Percentiles rank a stretch among this genome's conserved stretches.
These are phyloP conservation scores for Drosophila atripex DNA, from an alignment of 2,888 invertebrate species.

Conservation along the genomic window DNA sequence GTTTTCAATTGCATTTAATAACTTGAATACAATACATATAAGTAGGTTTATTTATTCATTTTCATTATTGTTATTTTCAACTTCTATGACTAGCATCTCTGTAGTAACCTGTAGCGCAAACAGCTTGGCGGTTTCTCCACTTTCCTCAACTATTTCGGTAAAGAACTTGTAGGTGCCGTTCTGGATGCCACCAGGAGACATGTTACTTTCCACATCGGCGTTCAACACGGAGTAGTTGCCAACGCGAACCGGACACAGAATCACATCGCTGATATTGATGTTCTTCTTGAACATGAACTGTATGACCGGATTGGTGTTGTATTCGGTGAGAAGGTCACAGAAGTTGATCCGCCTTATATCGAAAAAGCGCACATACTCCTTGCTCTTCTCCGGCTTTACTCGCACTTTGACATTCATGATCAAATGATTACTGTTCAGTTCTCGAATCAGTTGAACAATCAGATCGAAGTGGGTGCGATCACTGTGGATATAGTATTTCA, in stretches of 20 bases:
- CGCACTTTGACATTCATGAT: conserved; percentile 59
- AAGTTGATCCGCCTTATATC: conserved; percentile 54
- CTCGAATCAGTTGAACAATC: conserved; percentile 37
- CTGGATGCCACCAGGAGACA: conserved; percentile 30
- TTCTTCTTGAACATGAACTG: conserved; percentile 45
- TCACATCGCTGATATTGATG: conserved; percentile 14
- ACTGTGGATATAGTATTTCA: conserved; percentile 27
- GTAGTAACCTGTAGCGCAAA: conserved; percentile 61
- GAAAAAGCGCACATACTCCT: conserved; percentile 34
- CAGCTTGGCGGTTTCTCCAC: conserved; percentile 59
- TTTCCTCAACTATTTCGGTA: conserved; percentile 57
- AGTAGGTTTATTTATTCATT: neutral
- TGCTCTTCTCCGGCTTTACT: neutral
- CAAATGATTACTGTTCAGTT: conserved; percentile 60
- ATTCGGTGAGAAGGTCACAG: conserved; percentile 59
- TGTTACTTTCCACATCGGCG: conserved; percentile 30
- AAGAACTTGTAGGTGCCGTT: conserved; percentile 61
- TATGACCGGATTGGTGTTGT: conserved; percentile 37
- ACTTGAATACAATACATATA: neutral
- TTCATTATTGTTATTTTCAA: neutral
- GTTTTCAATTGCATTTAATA: neutral
- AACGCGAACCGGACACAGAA: conserved; percentile 54
- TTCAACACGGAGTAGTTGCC: conserved; percentile 52
- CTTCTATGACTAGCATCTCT: conserved; percentile 16
- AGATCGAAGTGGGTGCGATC: conserved; percentile 60